Percentiles rank a stretch among this genome's conserved stretches.
Conservation (phyloP, 2,113 vertebrate genomes). For the Rhadina sibilatrix region DNA sequence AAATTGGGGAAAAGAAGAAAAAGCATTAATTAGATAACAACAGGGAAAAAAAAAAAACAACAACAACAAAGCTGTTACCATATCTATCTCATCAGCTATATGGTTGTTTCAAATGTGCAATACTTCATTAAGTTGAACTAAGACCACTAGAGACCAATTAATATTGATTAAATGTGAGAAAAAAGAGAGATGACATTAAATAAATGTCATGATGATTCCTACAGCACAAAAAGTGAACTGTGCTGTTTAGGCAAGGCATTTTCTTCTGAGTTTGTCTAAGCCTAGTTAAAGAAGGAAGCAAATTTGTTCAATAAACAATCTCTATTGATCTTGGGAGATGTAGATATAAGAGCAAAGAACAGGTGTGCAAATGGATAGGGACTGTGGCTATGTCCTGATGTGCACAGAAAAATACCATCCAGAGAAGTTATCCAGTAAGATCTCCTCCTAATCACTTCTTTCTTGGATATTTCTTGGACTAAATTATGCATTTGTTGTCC, state of each 20-base stretch:
- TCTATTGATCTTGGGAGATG: neutral
- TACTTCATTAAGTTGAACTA: slow-evolving; percentile 43
- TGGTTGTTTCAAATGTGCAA: slow-evolving; percentile 36
- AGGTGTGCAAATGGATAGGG: neutral
- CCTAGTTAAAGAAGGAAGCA: neutral
- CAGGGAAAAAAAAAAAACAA: neutral
- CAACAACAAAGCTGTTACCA: neutral
- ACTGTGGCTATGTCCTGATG: neutral
- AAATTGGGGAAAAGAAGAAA: neutral
- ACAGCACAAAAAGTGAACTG: neutral
- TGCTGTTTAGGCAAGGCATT: neutral
- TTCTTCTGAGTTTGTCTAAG: neutral
- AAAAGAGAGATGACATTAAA: slow-evolving; percentile 5
- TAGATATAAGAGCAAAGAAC: neutral
- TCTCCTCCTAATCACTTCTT: neutral
- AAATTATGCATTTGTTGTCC: neutral
- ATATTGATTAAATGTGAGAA: slow-evolving; percentile 33
- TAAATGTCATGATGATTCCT: slow-evolving; percentile 32
- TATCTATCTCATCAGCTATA: slow-evolving; percentile 24
- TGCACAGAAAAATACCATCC: neutral
- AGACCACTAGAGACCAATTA: slow-evolving; percentile 50
- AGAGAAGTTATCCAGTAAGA: neutral
- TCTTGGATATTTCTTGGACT: neutral
- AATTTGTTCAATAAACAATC: slow-evolving; percentile 1
- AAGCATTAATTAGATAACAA: slow-evolving; percentile 32